phyloP scores from a whole-genome alignment of 2,888 invertebrate species.

The Mesorhabditis belari region DNA sequence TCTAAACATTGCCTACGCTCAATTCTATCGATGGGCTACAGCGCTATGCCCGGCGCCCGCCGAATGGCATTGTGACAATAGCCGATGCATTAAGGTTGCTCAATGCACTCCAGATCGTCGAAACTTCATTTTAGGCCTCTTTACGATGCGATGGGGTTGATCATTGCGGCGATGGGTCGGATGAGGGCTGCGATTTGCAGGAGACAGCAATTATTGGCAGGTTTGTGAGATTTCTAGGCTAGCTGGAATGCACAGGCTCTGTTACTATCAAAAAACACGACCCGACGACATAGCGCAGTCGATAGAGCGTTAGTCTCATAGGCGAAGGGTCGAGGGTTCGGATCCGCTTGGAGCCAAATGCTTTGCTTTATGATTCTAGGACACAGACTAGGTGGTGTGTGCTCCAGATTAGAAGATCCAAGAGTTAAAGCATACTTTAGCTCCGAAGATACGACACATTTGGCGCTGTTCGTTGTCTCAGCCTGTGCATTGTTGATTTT shows the following conservation, averaged over 20 bases:
- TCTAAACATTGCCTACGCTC: constrained; percentile 66
- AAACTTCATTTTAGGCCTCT: constrained; percentile 49
- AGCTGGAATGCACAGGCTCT: neutral
- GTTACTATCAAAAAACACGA: neutral
- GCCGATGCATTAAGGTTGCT: constrained; percentile 60
- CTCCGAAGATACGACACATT: no score
- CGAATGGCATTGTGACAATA: constrained; percentile 69
- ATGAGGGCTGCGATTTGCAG: constrained; percentile 21
- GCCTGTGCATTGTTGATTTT: neutral
- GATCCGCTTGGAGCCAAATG: no score
- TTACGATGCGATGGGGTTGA: constrained; percentile 71
- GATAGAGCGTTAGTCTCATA: no score
- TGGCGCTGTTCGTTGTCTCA: neutral
- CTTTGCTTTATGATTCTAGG: no score
- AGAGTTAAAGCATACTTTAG: no score
- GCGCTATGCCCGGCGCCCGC: constrained; percentile 57
- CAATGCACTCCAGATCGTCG: no score
- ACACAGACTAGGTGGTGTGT: no score
- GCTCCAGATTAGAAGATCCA: no score
- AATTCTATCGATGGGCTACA: constrained; percentile 43
- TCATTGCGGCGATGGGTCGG: constrained; percentile 63
- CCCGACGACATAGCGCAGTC: no score
- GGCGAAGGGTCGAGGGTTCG: no score
- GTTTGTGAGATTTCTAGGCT: neutral
- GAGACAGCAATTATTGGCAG: neutral